These are phyloP conservation scores for Hydropsyche betteni DNA, from an alignment of 2,888 invertebrate genomes.

Conservation along the genomic window DNA sequence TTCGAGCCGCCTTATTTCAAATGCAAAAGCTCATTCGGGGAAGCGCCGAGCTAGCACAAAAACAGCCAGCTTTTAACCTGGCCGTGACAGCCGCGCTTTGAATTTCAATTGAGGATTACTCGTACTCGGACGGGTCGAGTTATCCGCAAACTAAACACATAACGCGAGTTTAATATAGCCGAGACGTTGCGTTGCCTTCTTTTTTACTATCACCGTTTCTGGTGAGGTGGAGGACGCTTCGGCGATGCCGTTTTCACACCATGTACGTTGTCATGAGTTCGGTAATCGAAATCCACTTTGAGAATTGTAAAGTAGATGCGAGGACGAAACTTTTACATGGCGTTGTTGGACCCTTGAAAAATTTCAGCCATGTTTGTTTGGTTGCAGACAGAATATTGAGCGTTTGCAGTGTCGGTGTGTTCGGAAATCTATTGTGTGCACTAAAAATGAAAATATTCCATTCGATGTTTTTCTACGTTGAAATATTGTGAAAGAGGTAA, in stretches of 20 bases:
- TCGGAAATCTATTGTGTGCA: too few relatives aligned
- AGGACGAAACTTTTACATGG: too few relatives aligned
- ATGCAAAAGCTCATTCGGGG: constrained; percentile 51
- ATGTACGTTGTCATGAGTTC: not conserved
- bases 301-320: too few relatives aligned
- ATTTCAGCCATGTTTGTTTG: too few relatives aligned
- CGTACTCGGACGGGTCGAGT: constrained; percentile 11
- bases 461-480: too few relatives aligned
- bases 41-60: constrained; percentile 47
- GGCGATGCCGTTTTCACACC: not conserved
- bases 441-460: too few relatives aligned
- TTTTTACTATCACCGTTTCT: not conserved
- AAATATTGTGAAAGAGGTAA: too few relatives aligned
- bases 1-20: constrained; percentile 47
- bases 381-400: too few relatives aligned
- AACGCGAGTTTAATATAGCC: not conserved
- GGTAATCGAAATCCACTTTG: too few relatives aligned
- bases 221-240: not conserved
- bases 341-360: too few relatives aligned
- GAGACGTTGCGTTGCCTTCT: not conserved
- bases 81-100: constrained; percentile 26
- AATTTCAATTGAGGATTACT: constrained; percentile 39
- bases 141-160: constrained; percentile 10
- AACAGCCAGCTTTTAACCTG: constrained; percentile 48
- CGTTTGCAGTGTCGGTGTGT: too few relatives aligned